phyloP scores from a whole-genome alignment of 1,140 invertebrate species.

The Lerema accius region DNA sequence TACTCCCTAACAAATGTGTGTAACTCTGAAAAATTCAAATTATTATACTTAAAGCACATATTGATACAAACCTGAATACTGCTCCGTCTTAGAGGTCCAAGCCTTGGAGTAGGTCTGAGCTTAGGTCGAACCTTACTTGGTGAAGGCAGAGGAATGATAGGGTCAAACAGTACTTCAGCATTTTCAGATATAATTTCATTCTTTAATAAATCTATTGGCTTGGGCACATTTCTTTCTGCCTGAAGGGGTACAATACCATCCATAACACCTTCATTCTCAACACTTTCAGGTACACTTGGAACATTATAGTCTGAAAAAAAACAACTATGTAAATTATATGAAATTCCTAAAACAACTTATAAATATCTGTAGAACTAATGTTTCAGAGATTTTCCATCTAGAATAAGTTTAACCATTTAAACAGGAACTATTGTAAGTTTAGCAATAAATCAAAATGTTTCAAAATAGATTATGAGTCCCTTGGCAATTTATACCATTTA shows the following conservation, averaged over 20 bases:
- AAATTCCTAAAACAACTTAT: too few relatives aligned
- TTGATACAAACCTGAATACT: constrained; percentile 69
- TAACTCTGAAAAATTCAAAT: too few relatives aligned
- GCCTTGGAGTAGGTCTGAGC: constrained; percentile 73
- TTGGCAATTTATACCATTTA: background rate
- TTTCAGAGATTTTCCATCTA: too few relatives aligned
- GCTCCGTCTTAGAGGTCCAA: constrained; percentile 70
- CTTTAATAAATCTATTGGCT: constrained; percentile 67
- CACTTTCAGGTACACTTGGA: constrained; percentile 55
- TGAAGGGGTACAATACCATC: constrained; percentile 73
- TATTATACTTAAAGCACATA: background rate
- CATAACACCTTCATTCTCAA: constrained; percentile 62
- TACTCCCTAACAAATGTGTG: background rate
- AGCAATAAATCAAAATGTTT: too few relatives aligned
- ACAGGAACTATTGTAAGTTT: too few relatives aligned
- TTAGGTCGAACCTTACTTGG: constrained; percentile 76
- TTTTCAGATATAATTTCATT: constrained; percentile 77
- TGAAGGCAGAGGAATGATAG: constrained; percentile 77
- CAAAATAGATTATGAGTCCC: too few relatives aligned
- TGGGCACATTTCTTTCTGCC: constrained; percentile 49
- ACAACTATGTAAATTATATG: background rate
- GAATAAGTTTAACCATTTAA: too few relatives aligned
- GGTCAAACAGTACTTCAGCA: constrained; percentile 77
- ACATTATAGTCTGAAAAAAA: constrained; percentile 55
- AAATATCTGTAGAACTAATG: too few relatives aligned